These are phyloP conservation scores for Heliconius cydno DNA, from an alignment of 2,888 invertebrate species.

Conservation along the genomic window DNA sequence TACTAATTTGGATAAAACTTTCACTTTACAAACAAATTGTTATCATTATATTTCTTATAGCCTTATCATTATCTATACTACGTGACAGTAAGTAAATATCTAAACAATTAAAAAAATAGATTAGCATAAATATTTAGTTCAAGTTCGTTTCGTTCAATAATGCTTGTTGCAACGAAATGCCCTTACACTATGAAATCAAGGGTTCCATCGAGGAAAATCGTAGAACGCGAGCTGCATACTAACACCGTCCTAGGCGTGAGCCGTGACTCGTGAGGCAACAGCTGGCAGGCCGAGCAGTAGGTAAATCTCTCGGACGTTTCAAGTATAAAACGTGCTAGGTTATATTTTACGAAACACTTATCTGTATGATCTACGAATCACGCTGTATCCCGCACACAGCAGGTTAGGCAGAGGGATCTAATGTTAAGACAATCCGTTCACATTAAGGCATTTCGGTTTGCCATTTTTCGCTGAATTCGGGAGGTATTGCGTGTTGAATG, in stretches of 20 bases:
- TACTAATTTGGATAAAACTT: background rate
- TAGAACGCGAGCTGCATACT: conserved; percentile 58
- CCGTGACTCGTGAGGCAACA: conserved; percentile 51
- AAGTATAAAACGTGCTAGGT: conserved; percentile 35
- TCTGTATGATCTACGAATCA: background rate
- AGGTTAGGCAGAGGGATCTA: no score
- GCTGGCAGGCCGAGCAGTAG: conserved; percentile 56
- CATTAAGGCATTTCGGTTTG: no score
- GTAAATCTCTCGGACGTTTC: conserved; percentile 45
- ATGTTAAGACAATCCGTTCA: no score
- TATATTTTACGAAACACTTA: conserved; percentile 18
- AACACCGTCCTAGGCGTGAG: conserved; percentile 63
- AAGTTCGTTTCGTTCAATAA: conserved; percentile 28
- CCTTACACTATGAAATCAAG: conserved; percentile 45
- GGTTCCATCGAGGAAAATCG: conserved; percentile 48
- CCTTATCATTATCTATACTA: background rate
- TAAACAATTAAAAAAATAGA: conserved; percentile 21
- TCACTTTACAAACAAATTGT: background rate
- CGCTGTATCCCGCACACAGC: no score
- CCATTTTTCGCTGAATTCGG: no score
- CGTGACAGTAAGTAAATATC: conserved; percentile 3
- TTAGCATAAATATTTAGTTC: conserved; percentile 32
- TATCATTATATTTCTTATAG: background rate
- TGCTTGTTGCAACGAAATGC: conserved; percentile 47
- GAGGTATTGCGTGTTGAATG: no score